Evolutionary conservation across 2,888 invertebrate species (phyloP), one percentile per base, ranked within the genome.

Genomic region (Plusia festucae): DNA sequence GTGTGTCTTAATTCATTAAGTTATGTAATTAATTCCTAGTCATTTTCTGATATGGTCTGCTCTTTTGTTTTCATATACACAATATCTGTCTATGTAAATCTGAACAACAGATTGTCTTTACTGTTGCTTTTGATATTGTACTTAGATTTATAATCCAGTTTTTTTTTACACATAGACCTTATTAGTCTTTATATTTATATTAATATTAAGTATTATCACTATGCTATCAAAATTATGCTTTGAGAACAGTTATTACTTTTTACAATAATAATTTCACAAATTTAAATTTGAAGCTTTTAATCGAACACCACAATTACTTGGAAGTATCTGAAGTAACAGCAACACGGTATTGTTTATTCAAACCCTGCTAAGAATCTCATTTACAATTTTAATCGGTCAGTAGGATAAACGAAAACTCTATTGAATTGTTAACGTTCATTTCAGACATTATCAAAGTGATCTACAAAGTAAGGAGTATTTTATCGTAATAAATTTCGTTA

Each of bases 301-400:
- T 78, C 63, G 65, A 56, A 67, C 51, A 49, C 61, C 53, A 54
- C 60, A 70, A 62, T 81, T 73, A 64, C 65, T 58, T 18, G 49
- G 60, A 71, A 80, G 78, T 70, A 69, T 67, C 44, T 27, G 18
- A 65, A 67, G 60, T 58, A 68, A 55, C 62, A 54, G 58, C 51
- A 51, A 53, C 55, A 49, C 46, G 27, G 62, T 58, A 72, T 66
- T 79, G 69, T 78, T 81, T 72, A 78, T 75, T 74, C 78, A 60
- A 74, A 75, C 64, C 59, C 60, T 67, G 56, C 62, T 64, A 69
- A 69, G 66, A 61, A 68, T 56, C 68, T 76, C 71, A 79, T 71
- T 76, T 76, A 71, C 67, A 79, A 76, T 79, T 76, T 74, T 71
- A 76, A 76, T 71, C 67, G 60, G 53, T 55, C 64, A 68, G 52